Evolutionary conservation across 2,797 vertebrate genomes (phyloP).

Genomic region (Rhincodon typus): DNA sequence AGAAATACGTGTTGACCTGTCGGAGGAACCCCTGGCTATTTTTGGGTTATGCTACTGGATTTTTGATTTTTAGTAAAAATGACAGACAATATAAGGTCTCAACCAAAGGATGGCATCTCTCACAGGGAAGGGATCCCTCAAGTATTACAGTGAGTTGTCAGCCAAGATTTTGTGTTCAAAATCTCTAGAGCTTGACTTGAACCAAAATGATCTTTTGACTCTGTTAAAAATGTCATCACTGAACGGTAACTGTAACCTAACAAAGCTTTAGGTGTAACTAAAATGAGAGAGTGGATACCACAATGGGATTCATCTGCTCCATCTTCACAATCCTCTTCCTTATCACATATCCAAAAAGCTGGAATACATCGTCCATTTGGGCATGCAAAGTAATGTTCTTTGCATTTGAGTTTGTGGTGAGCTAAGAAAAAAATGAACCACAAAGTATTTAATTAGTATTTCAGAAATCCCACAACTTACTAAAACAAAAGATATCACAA

Average conservation of each 20-base stretch:
- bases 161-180: neutral
- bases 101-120: neutral
- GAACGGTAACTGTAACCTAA: neutral
- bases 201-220: neutral
- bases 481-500: neutral
- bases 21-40: neutral
- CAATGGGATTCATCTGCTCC: constrained; percentile 92
- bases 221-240: neutral
- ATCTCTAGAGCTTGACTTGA: neutral
- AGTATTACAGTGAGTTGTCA: no score
- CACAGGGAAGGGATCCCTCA: neutral
- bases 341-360: constrained; percentile 93
- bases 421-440: constrained; percentile 63
- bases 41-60: neutral
- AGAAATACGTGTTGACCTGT: neutral
- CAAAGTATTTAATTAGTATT: constrained; percentile 39
- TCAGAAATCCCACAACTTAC: neutral
- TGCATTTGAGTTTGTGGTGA: constrained; percentile 69
- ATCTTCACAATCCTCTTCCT: constrained; percentile 96
- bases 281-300: constrained; percentile 58
- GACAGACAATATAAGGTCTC: neutral
- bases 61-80: neutral
- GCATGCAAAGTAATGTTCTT: constrained; percentile 84
- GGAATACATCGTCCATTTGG: constrained; percentile 93
- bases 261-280: neutral